Evolutionary conservation across 2,797 vertebrate genomes (phyloP).

Genomic region (Chrosomus eos): DNA sequence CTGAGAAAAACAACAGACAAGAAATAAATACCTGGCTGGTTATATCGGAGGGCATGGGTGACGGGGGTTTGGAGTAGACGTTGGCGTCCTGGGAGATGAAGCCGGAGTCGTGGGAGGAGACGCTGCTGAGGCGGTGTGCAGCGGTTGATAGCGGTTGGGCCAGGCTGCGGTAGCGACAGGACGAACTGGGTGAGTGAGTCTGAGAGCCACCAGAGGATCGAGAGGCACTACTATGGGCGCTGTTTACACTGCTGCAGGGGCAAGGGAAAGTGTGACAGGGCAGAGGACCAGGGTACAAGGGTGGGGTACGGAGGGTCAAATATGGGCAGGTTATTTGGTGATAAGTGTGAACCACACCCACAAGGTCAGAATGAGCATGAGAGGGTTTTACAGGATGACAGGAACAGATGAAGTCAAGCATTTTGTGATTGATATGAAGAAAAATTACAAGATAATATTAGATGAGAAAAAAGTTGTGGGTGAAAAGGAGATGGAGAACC

Average conservation of each 20-base stretch:
- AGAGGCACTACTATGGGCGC: slow-evolving; percentile 89
- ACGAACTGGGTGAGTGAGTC: slow-evolving; percentile 92
- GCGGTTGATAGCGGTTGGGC: slow-evolving; percentile 80
- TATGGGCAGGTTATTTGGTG: background rate
- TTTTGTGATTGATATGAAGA: slow-evolving; percentile 14
- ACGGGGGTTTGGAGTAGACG: slow-evolving; percentile 95
- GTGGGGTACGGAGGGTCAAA: background rate
- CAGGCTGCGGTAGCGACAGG: slow-evolving; percentile 94
- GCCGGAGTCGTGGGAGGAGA: slow-evolving; percentile 97
- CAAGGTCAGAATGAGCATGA: slow-evolving; percentile 1
- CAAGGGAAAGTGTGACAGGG: slow-evolving; percentile 41
- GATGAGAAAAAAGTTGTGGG: background rate
- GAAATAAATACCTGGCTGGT: slow-evolving; percentile 87
- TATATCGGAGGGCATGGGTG: slow-evolving; percentile 96
- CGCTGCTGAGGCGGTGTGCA: slow-evolving; percentile 92
- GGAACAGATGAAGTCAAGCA: background rate
- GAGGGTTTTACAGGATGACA: slow-evolving; percentile 13
- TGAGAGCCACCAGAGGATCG: slow-evolving; percentile 88
- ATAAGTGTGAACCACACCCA: background rate
- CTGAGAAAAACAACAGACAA: background rate
- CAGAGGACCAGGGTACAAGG: slow-evolving; percentile 27
- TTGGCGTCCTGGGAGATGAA: slow-evolving; percentile 96
- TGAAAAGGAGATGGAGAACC: background rate
- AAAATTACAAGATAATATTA: background rate
- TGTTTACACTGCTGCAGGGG: slow-evolving; percentile 87